A percentile compares a stretch with the other conserved stretches of the same genome.
Evolutionary conservation across 2,113 vertebrate species (phyloP).

Genomic region (Meles meles): DNA sequence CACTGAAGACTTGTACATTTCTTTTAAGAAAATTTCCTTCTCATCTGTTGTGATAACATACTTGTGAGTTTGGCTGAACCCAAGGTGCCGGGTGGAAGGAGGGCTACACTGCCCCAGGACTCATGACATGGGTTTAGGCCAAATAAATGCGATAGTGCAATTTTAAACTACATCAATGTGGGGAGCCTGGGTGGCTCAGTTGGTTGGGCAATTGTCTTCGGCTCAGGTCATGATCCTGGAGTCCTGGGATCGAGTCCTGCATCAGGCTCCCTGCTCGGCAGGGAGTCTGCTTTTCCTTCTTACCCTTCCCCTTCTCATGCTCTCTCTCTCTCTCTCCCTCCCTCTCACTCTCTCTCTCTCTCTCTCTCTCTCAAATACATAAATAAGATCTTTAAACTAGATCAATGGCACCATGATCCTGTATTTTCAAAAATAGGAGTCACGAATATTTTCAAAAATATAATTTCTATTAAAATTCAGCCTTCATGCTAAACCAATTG

Average conservation of each 20-base stretch:
- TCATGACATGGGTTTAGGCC: not conserved
- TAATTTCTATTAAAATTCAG: not conserved
- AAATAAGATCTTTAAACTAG: not conserved
- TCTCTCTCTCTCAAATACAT: too few species aligned
- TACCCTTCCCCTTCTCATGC: too few species aligned
- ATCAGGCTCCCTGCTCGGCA: too few species aligned
- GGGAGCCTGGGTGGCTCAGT: too few species aligned
- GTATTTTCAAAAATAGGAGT: constrained; percentile 20
- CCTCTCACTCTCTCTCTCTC: too few species aligned
- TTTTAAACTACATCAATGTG: not conserved
- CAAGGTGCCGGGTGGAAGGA: not conserved
- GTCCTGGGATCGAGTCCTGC: too few species aligned
- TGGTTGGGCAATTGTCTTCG: too few species aligned
- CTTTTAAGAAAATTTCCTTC: not conserved
- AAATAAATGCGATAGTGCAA: not conserved
- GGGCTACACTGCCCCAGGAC: not conserved
- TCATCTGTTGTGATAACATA: not conserved
- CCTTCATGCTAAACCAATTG: not conserved
- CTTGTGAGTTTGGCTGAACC: not conserved
- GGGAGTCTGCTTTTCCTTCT: too few species aligned
- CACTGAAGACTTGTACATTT: not conserved
- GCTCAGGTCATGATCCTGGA: too few species aligned
- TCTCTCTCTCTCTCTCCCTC: too few species aligned
- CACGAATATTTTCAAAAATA: not conserved
- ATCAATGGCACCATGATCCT: not conserved